Evolutionary conservation across 2,888 invertebrate genomes (phyloP), one percentile per base, ranked within the genome.

Genomic region (Galeopsomyia nigrocyanea): DNA sequence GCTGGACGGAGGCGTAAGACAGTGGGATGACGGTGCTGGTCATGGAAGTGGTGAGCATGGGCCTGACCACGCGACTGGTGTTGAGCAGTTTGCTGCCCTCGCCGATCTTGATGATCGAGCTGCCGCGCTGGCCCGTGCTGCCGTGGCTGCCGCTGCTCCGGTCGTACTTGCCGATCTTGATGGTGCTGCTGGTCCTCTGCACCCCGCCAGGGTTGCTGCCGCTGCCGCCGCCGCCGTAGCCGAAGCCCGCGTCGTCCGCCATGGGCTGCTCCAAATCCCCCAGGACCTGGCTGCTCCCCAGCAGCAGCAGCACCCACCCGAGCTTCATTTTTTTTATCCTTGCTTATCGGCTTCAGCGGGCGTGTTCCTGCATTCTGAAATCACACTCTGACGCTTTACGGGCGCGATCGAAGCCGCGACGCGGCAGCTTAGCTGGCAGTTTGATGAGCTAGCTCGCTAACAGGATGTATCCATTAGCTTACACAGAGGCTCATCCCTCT

Each of bases 11-110:
- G 13, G 68, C 74, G 21, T 72, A 72, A 6, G 75, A 65, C 49
- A 75, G 39, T 0, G 75, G 75, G 10, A 72, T 72, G n/a, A 9
- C 63, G 7, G 69, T 75, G 49, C 71, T 75, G 69, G 63, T 69
- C 75, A 72, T 75, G 7, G 75, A 69, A 16, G 58, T 67, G 19
- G 66, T 75, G 22, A 72, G 66, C 0, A 21, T 19, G 0, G 75
- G 69, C 7, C 75, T 51, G n/a, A 19, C 0, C 3, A n/a, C 39
- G 9, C 71, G 65, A 31, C 69, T 75, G 26, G 68, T 65, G 47
- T 75, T 75, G 16, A 67, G 39, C 3, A 69, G 53, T 31, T 72
- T 75, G 55, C 56, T 1, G 13, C 58, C 66, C 7, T 72, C 69
- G 58, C 75, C 75, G 21, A 75, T 65, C 26, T 69, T 71, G 22